Evolutionary conservation across 2,113 vertebrate genomes (phyloP), one percentile per base, ranked within the genome.

Genomic region (Corythoichthys haematopterus): DNA sequence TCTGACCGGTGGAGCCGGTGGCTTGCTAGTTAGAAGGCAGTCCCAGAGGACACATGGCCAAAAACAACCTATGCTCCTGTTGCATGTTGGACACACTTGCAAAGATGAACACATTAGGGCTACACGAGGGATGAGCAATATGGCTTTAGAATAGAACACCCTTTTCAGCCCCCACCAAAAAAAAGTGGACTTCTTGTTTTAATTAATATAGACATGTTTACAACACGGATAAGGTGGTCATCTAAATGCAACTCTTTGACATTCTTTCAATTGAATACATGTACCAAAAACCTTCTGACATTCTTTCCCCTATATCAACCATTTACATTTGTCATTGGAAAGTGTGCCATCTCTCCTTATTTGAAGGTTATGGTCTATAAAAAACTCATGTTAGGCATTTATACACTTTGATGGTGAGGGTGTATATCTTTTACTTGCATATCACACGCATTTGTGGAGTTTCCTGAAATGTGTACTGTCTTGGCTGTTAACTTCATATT

Each of bases 401-500:
- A 4, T 60, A n/a, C 38, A 40, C 16, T 38, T 38, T 60, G 37
- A n/a, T 40, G 28, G 12, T 20, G 37, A 40, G 15, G 37, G 2
- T 37, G 14, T 40, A 37, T 15, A 14, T 37, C 56, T n/a, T 60
- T 60, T 38, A n/a, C 2, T 13, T 60, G 37, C 15, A 60, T 38
- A 10, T 40, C 3, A 40, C 58, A 40, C 11, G 1, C 38, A 61
- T 37, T 46, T 62, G 60, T 45, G 43, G 60, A 2, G n/a, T 62
- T 46, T 33, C 20, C 7, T 62, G 38, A 43, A 45, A 20, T 43
- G 37, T 14, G 36, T 15, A 15, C 56, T 38, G 35, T 59, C 16
- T 76, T 59, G 74, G 71, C 80, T 81, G 74, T 85, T 83, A 66
- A 76, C 37, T 70, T 69, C 65, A 68, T 84, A 86, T 93, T 90